Base-by-base conservation (phyloP, 1,140 invertebrate genomes). In the Euura lappo region DNA sequence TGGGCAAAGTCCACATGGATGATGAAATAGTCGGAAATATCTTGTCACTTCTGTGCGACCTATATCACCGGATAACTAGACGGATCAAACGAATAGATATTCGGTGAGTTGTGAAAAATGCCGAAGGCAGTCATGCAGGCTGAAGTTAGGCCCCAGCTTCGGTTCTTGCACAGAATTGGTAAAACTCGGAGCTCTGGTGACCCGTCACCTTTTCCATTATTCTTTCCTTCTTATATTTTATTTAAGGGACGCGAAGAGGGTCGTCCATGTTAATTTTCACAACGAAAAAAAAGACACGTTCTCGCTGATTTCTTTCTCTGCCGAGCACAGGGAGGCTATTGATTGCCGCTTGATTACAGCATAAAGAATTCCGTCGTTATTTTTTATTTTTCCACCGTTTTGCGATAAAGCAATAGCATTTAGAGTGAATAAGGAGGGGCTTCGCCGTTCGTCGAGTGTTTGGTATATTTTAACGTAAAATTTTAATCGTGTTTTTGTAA, bases 401-500 rank as follows among this genome's bases (percentile, higher is more conserved):
- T 8, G 13, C 51, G 51, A 60, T 60, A 60, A 60, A 60, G 51
- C 51, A 60, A 60, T 60, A 60, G 51, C 51, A n/a, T 60, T 60
- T 60, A 60, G 51, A 60, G 51, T 3, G 51, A n/a, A n/a, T 3
- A 6, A n/a, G 51, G 13, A 60, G 51, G 51, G 13, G 51, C 51
- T 60, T 60, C 13, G 13, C 51, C 10, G 51, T 60, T 60, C 28
- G 28, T 60, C 51, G 13, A 60, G 51, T 60, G 69, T 6, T 44
- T 47, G 69, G 13, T 45, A 70, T 70, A 70, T 45, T 70, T 70
- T 44, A 42, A 45, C 69, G 28, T 28, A 45, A 44, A 70, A 44
- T 70, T 70, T 70, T 70, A 70, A 70, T 70, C 69, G 42, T 47
- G 69, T 70, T 70, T 70, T 70, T 46, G 69, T 45, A 44, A 70